Conservation (phyloP, 2,113 vertebrate species). For the Chelonoidis abingdonii region DNA sequence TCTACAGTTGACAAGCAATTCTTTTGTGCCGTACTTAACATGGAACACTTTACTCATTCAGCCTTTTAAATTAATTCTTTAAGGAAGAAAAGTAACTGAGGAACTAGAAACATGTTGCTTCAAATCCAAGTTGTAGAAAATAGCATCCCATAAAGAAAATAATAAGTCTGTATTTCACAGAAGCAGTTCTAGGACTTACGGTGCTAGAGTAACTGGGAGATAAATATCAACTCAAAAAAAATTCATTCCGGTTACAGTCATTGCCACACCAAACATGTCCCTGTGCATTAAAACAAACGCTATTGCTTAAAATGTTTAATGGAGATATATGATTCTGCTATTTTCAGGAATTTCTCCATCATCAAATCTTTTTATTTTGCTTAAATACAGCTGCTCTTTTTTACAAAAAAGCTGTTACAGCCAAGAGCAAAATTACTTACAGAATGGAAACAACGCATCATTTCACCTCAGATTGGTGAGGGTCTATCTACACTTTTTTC, state of each 20-base stretch:
- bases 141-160: background rate
- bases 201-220: background rate
- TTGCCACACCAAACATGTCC: background rate
- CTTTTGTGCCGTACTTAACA: background rate
- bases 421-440: background rate
- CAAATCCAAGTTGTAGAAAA: no score
- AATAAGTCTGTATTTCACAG: background rate
- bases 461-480: background rate
- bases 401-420: background rate
- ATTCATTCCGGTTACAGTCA: background rate
- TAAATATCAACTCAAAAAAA: background rate
- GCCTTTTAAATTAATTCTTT: background rate
- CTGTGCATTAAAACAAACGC: background rate
- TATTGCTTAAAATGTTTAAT: background rate
- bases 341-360: no score
- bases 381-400: no score
- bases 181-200: background rate
- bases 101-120: background rate
- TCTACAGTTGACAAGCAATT: background rate
- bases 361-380: no score
- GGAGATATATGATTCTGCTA: no score
- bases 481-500: background rate
- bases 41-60: background rate
- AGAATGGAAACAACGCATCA: background rate
- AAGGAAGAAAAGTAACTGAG: background rate